Conservation (phyloP, 2,113 vertebrate genomes). For the Paradoxurus hermaphroditus region DNA sequence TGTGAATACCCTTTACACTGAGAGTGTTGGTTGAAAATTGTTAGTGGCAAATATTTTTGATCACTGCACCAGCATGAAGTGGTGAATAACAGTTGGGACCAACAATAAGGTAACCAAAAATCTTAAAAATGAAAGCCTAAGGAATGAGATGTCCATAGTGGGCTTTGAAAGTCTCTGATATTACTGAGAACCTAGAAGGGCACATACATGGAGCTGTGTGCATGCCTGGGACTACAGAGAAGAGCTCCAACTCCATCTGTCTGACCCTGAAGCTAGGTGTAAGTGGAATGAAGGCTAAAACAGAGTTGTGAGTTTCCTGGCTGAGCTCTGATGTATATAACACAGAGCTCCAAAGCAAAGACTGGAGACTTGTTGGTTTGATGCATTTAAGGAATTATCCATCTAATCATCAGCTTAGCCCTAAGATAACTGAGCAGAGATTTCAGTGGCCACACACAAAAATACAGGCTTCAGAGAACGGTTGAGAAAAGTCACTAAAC, state of each 20-base stretch:
- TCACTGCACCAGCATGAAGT: not conserved
- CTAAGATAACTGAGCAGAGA: not conserved
- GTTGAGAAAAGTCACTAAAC: not conserved
- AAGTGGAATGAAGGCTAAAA: not conserved
- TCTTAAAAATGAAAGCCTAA: not conserved
- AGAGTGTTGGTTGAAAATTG: not conserved
- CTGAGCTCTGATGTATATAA: not conserved
- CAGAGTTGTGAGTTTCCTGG: not conserved
- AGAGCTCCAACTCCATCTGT: too few relatives aligned
- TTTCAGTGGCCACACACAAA: not conserved
- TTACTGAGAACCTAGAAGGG: not conserved
- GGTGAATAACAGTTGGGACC: not conserved
- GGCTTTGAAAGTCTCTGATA: not conserved
- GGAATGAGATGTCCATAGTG: not conserved
- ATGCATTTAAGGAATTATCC: not conserved
- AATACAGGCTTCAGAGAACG: not conserved
- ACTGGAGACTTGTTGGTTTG: not conserved
- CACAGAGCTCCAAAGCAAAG: not conserved
- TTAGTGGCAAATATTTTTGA: not conserved
- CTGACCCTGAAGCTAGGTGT: not conserved
- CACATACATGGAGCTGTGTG: not conserved
- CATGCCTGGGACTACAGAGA: not conserved
- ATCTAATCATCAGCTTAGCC: not conserved
- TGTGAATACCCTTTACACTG: not conserved
- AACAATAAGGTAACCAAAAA: not conserved